Evolutionary conservation across 2,888 invertebrate genomes (phyloP).

Genomic region (Folsomia candida): DNA sequence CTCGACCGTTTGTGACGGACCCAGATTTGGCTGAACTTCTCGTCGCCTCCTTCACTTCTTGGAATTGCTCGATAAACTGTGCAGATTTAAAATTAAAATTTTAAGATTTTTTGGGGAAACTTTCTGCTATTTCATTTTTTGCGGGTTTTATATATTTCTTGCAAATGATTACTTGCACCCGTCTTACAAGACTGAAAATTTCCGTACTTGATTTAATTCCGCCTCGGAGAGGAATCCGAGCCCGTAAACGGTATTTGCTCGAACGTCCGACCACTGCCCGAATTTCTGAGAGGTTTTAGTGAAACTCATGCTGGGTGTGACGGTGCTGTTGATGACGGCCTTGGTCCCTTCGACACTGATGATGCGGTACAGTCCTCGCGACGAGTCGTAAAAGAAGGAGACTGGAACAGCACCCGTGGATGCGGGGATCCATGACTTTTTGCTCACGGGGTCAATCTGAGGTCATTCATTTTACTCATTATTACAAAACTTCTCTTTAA

Average conservation of each 20-base stretch:
- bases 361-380: slow-evolving; percentile 90
- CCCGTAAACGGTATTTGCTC: slow-evolving; percentile 95
- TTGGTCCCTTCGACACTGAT: slow-evolving; percentile 94
- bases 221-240: slow-evolving; percentile 92
- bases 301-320: slow-evolving; percentile 96
- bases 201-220: slow-evolving; percentile 80
- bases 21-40: slow-evolving; percentile 55
- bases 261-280: slow-evolving; percentile 97
- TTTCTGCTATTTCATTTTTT: slow-evolving; percentile 1
- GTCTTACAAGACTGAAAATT: background rate
- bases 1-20: slow-evolving; percentile 63
- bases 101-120: no score
- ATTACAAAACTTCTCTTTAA: no score
- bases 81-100: slow-evolving; percentile 5
- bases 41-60: slow-evolving; percentile 95
- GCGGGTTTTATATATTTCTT: no score
- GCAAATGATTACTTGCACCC: slow-evolving; percentile 1
- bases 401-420: slow-evolving; percentile 91
- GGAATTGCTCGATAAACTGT: slow-evolving; percentile 96
- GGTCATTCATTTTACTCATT: no score
- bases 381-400: slow-evolving; percentile 95
- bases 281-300: slow-evolving; percentile 99
- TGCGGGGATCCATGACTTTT: slow-evolving; percentile 92
- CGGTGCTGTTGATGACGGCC: slow-evolving; percentile 97
- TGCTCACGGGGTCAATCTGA: slow-evolving; percentile 25